Evolutionary conservation across 2,797 vertebrate genomes (phyloP).

Genomic region (Picus viridis): DNA sequence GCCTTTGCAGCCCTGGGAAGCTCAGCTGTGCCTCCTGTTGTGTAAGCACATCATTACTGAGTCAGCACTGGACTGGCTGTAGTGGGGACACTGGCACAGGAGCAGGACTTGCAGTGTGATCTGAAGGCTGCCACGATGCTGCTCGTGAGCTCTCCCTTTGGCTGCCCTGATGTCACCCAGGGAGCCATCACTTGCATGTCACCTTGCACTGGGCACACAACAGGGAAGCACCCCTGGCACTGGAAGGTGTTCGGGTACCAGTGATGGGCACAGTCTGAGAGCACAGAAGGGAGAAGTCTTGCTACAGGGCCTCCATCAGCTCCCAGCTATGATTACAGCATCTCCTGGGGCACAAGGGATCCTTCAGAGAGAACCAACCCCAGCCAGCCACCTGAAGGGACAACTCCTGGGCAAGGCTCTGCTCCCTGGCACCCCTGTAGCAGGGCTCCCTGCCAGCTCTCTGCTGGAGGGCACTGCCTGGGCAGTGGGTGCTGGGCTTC

Average conservation of each 20-base stretch:
- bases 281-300: neutral
- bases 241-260: neutral
- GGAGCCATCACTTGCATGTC: neutral
- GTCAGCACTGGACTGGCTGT: neutral
- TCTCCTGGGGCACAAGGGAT: neutral
- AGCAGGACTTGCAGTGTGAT: neutral
- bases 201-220: neutral
- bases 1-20: neutral
- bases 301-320: neutral
- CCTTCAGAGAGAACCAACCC: neutral
- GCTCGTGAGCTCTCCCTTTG: neutral
- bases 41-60: neutral
- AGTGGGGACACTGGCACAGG: neutral
- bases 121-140: neutral
- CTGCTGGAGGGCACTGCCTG: neutral
- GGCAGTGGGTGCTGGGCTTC: neutral
- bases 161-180: neutral
- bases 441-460: neutral
- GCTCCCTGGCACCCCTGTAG: neutral
- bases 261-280: neutral
- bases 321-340: neutral
- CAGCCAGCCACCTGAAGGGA: fast-evolving
- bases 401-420: fast-evolving
- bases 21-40: neutral
- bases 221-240: neutral